Evolutionary conservation across 2,888 invertebrate species (phyloP).

Genomic region (Steinernema scapterisci): DNA sequence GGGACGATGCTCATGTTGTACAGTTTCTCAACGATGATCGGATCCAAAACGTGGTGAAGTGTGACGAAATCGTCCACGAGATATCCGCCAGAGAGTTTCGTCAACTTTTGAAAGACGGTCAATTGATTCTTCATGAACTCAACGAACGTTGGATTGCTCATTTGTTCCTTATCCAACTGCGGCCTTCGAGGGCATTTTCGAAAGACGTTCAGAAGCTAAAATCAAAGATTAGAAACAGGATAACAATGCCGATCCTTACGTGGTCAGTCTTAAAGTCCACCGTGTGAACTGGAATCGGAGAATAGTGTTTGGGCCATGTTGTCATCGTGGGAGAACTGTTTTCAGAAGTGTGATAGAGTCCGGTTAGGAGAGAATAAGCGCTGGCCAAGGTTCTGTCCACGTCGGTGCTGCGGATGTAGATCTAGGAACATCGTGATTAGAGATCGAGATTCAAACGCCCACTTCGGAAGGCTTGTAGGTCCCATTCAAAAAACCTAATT

Average conservation of each 20-base stretch:
- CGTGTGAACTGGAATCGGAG: neutral
- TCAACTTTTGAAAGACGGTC: neutral
- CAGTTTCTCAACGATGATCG: neutral
- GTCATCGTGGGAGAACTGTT: neutral
- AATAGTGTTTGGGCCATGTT: slow-evolving; percentile 19
- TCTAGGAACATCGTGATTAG: neutral
- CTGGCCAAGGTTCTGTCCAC: slow-evolving; percentile 23
- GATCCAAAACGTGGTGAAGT: slow-evolving; percentile 5
- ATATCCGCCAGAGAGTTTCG: neutral
- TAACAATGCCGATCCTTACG: too few relatives aligned
- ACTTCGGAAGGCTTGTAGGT: slow-evolving; percentile 27
- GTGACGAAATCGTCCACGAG: neutral
- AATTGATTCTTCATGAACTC: neutral
- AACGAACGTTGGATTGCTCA: neutral
- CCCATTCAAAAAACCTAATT: slow-evolving; percentile 8
- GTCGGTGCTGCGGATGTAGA: slow-evolving; percentile 22
- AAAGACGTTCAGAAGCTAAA: neutral
- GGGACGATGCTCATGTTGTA: neutral
- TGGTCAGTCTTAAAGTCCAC: neutral
- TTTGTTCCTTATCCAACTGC: neutral
- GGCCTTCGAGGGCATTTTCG: neutral
- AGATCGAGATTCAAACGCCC: neutral
- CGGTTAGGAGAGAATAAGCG: slow-evolving; percentile 23
- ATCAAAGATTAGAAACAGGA: neutral
- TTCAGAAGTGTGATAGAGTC: slow-evolving; percentile 2